A percentile compares a stretch with the other conserved stretches of the same genome.
Conservation (phyloP, 2,113 vertebrate genomes). For the Eretmochelys imbricata region DNA sequence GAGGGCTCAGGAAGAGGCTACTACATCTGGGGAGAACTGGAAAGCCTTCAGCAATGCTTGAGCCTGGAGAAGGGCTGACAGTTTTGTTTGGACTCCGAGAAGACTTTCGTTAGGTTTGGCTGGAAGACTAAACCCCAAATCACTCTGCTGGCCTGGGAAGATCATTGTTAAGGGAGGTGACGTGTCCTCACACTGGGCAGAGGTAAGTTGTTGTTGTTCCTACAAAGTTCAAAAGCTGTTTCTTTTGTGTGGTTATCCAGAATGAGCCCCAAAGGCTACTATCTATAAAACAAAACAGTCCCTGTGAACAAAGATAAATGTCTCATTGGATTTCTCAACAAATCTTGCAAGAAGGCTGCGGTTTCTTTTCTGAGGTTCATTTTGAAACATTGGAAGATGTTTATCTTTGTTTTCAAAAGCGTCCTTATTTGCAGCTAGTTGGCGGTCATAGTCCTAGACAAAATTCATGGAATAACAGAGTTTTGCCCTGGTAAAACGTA, state of each 20-base stretch:
- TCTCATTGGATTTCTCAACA: not conserved
- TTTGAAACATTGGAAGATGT: not conserved
- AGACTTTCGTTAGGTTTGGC: not conserved
- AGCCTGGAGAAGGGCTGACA: not conserved
- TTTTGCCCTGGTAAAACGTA: not conserved
- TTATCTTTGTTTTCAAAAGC: not conserved
- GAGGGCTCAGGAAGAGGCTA: not conserved
- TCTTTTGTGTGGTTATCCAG: not conserved
- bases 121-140: not conserved
- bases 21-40: not conserved
- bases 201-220: not conserved
- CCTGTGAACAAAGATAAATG: not conserved
- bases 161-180: not conserved
- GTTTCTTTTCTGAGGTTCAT: not conserved
- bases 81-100: not conserved
- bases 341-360: not conserved
- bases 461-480: accelerated
- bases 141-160: not conserved
- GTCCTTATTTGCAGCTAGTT: accelerated
- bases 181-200: not conserved
- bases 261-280: not conserved
- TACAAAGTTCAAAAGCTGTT: not conserved
- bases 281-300: not conserved
- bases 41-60: not conserved
- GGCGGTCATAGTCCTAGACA: accelerated